Conservation (phyloP, 2,888 invertebrate genomes). For the Lottia gigantea region DNA sequence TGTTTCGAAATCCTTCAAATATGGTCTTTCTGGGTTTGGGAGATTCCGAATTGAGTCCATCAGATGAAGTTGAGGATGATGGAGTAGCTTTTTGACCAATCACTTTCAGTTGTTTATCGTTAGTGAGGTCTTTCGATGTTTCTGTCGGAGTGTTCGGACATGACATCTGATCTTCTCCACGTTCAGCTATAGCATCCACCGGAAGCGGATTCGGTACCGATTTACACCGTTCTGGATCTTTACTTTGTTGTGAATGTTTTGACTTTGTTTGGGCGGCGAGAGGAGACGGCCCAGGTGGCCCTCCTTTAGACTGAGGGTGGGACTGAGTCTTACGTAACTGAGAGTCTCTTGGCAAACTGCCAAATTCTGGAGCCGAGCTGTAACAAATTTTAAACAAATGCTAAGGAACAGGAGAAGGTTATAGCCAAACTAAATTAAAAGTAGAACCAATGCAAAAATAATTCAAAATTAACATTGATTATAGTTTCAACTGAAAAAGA, state of each 20-base stretch:
- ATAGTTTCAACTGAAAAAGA: too few relatives aligned
- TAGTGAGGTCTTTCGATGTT: conserved; percentile 29
- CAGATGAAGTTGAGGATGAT: conserved; percentile 17
- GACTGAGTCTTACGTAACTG: conserved; percentile 71
- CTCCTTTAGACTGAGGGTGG: conserved; percentile 63
- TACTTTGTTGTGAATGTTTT: conserved; percentile 29
- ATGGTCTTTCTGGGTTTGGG: conserved; percentile 71
- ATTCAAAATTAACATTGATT: too few relatives aligned
- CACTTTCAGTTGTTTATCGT: conserved; percentile 12
- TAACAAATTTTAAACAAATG: conserved; percentile 19
- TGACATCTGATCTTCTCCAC: conserved; percentile 34
- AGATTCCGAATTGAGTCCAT: conserved; percentile 30
- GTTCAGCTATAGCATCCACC: conserved; percentile 20
- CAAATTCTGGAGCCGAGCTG: conserved; percentile 68
- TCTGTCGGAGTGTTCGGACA: conserved; percentile 53
- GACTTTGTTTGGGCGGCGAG: conserved; percentile 27
- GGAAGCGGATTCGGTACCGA: conserved; percentile 52
- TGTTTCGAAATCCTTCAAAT: conserved; percentile 76
- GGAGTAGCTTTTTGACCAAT: conserved; percentile 13
- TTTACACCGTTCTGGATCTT: conserved; percentile 53
- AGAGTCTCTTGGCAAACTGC: conserved; percentile 69
- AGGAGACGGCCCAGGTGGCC: conserved; percentile 23
- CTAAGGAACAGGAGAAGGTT: conserved; percentile 10
- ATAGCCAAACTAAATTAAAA: neutral
- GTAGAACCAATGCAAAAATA: conserved; percentile 3